These are phyloP conservation scores for Amphimallon solstitiale DNA, from an alignment of 2,888 invertebrate genomes.

Conservation along the genomic window DNA sequence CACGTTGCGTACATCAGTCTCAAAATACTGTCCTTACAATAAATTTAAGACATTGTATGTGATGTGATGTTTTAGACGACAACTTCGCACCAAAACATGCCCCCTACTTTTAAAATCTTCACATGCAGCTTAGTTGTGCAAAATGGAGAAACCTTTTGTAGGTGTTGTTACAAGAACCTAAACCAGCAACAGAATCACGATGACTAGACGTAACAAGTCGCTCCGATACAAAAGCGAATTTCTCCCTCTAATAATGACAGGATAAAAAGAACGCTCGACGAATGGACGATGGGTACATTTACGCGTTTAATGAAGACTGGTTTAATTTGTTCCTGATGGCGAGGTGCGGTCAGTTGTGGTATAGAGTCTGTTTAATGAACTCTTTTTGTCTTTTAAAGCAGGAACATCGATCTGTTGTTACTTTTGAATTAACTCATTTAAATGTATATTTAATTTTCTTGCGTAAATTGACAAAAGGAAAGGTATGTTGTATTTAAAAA, in stretches of 20 bases:
- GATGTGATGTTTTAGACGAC: no score
- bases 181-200: conserved; percentile 19
- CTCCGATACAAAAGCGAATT: conserved; percentile 21
- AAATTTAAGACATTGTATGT: no score
- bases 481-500: no score
- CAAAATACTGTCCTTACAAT: no score
- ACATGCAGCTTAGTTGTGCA: neutral
- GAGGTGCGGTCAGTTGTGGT: neutral
- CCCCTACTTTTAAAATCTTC: no score
- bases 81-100: no score
- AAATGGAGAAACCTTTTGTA: neutral
- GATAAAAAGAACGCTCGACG: conserved; percentile 14
- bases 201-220: conserved; percentile 27
- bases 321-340: neutral
- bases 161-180: conserved; percentile 12
- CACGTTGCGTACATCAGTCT: no score
- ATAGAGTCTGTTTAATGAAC: neutral
- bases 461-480: no score
- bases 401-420: neutral
- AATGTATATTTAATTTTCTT: no score
- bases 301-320: conserved; percentile 6
- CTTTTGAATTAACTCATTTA: neutral
- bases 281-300: conserved; percentile 23
- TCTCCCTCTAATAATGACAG: conserved; percentile 14
- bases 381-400: neutral